Evolutionary conservation across 2,888 invertebrate species (phyloP).

Genomic region (Cetonia aurata): DNA sequence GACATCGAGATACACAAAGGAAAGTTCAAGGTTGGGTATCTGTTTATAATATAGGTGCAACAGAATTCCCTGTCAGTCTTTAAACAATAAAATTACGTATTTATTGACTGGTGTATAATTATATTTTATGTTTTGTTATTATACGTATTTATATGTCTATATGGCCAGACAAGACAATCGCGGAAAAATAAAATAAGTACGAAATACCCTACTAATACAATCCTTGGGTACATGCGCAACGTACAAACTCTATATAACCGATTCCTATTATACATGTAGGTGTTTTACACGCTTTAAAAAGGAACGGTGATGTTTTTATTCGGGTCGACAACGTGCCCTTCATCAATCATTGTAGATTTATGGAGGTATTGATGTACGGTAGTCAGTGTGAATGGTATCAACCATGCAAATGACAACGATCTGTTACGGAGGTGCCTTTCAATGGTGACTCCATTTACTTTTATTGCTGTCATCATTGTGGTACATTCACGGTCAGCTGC

Average conservation of each 20-base stretch:
- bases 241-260: background rate
- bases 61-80: constrained; percentile 17
- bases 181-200: too few species aligned
- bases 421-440: constrained; percentile 48
- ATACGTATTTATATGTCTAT: background rate
- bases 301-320: constrained; percentile 50
- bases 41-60: constrained; percentile 27
- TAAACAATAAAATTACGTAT: constrained; percentile 36
- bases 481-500: constrained; percentile 22
- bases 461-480: constrained; percentile 44
- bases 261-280: background rate
- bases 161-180: background rate
- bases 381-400: constrained; percentile 43
- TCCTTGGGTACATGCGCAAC: background rate
- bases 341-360: constrained; percentile 53
- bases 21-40: constrained; percentile 34
- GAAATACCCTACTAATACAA: too few species aligned
- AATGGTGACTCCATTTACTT: constrained; percentile 39
- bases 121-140: background rate
- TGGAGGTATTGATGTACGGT: constrained; percentile 52
- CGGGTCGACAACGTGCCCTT: constrained; percentile 47
- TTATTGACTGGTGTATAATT: constrained; percentile 18
- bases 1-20: constrained; percentile 20
- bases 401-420: constrained; percentile 51
- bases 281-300: constrained; percentile 48